Evolutionary conservation across 2,797 vertebrate genomes (phyloP), one percentile per base, ranked within the genome.

Genomic region (Helostoma temminkii): DNA sequence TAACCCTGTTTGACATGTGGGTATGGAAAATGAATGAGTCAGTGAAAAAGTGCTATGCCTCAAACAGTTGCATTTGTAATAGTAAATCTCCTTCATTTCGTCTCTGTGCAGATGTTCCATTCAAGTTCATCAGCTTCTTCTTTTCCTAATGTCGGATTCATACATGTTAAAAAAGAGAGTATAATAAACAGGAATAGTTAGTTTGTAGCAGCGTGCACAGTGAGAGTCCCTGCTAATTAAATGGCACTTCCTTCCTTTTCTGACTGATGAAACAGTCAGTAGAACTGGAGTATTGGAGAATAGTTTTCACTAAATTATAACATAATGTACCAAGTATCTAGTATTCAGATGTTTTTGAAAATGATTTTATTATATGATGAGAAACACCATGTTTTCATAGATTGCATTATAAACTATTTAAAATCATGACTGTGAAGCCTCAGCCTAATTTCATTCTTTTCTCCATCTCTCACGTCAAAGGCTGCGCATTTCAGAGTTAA

Each of bases 61-160:
- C 45, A 66, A 61, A 61, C 45, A 46, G 62, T 60, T 57, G 28
- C 49, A 41, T n/a, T n/a, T n/a, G 45, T 30, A 69, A 42, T 26
- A 50, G 32, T n/a, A 22, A 21, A 21, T 59, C 30, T 58, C 37
- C 30, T 56, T 71, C 30, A 24, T 56, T 63, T 56, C 36, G 41
- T 54, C 50, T 47, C 55, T 9, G 46, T 84, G 76, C 81, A 92
- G 87, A 89, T 90, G 88, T 86, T 86, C 76, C 70, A 84, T 88
- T 89, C 72, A 78, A 74, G 28, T 78, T 82, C 43, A 62, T 74
- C 61, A 67, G 58, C 73, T 37, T 69, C 70, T 65, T 74, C 49
- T 52, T 64, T 68, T 78, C 66, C 43, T 24, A 37, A 59, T 45
- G 46, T 64, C 24, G 5, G 59, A 76, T 81, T 89, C 58, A 62